phyloP scores from a whole-genome alignment of 2,113 vertebrate species.

The Corvus cornix region DNA sequence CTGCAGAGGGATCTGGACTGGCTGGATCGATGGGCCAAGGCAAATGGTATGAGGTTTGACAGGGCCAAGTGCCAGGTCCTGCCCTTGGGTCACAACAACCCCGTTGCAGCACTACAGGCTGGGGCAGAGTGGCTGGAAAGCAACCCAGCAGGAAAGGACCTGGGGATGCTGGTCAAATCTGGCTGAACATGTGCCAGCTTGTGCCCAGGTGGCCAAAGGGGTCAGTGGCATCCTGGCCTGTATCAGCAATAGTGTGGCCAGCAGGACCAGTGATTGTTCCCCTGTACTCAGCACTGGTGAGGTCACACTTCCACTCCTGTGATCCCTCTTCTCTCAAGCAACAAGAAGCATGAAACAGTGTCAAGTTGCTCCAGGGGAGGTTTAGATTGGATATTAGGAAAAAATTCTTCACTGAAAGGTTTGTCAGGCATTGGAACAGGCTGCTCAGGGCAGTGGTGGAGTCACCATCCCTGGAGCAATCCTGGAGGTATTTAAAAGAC shows the following conservation, averaged over 20 bases:
- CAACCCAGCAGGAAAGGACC: neutral
- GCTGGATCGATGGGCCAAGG: accelerated
- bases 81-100: neutral
- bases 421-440: neutral
- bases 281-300: neutral
- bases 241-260: neutral
- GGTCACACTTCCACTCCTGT: accelerated
- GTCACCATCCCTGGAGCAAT: neutral
- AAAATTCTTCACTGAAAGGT: neutral
- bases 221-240: neutral
- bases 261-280: neutral
- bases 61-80: neutral
- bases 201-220: neutral
- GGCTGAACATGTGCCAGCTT: neutral
- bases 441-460: neutral
- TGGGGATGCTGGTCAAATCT: neutral
- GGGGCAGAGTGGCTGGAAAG: neutral
- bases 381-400: neutral
- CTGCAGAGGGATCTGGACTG: neutral
- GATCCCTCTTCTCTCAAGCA: neutral
- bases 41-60: neutral
- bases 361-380: neutral
- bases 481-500: neutral
- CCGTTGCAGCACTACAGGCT: no score
- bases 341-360: accelerated